Evolutionary conservation across 2,797 vertebrate species (phyloP), one percentile per base, ranked within the genome.

Genomic region (Thaleichthys pacificus): DNA sequence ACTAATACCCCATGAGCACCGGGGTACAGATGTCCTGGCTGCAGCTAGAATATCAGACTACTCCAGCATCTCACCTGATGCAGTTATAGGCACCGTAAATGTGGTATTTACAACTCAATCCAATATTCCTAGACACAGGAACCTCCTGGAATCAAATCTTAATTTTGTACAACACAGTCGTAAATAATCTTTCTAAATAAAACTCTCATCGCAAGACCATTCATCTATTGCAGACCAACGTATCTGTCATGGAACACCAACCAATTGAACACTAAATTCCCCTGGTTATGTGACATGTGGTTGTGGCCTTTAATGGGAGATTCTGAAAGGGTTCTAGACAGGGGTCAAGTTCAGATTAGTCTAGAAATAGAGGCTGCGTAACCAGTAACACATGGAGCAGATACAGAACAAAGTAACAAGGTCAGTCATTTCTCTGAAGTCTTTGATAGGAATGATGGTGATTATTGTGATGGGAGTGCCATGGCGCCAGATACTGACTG

Each of bases 321-420:
- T 61, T 71, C 57, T 57, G 64, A 70, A 66, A 51, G 73, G 77
- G 71, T 65, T 85, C 75, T 77, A 78, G 79, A 72, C 69, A 57
- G 78, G 83, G 85, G 86, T 90, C 88, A 79, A 76, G 87, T 91
- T 88, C 82, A 85, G 73, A 30, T n/a, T 56, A 69, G 69, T 75
- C 84, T 87, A 91, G 87, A 85, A 92, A 91, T 91, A 92, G 89
- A 83, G 77, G 74, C 75, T 68, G 76, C 76, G 80, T 17, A 56
- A 56, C 51, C 32, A 78, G 72, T 62, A 85, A 87, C 82, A 85
- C 85, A 85, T 88, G 78, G 86, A 80, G 80, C 61, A 77, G 77
- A 85, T 82, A 38, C 74, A 66, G 66, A 51, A 24, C 63, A 66
- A 15, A 77, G 77, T 79, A 70, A 80, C 2, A 17, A 71, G 68